A percentile compares a stretch with the other conserved stretches of the same genome.
These are phyloP conservation scores for Nasonovia ribisnigri DNA, from an alignment of 2,888 invertebrate species.

Conservation along the genomic window DNA sequence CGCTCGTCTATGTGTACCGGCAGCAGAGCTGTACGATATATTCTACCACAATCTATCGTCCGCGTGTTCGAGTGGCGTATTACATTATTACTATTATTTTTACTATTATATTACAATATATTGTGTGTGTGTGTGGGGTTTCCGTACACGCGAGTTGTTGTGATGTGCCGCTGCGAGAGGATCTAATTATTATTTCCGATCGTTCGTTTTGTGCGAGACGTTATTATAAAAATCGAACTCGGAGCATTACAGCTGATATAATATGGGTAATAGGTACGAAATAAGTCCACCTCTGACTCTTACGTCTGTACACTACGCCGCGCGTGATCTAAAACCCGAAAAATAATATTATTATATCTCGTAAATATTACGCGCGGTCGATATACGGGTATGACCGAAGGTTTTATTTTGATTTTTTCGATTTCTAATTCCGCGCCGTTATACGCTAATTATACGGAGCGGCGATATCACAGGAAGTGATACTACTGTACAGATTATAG, in stretches of 20 bases:
- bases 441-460: constrained; percentile 6
- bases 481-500: neutral
- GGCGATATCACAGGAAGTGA: constrained; percentile 7
- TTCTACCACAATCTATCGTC: neutral
- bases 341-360: neutral
- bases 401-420: neutral
- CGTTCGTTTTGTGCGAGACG: neutral
- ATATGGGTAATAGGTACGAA: neutral
- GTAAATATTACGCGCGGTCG: neutral
- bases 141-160: neutral
- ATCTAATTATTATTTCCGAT: constrained; percentile 23
- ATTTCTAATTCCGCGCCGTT: neutral
- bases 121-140: too few relatives aligned
- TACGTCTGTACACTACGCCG: too few relatives aligned
- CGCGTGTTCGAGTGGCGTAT: constrained; percentile 5
- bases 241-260: neutral
- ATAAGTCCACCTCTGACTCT: too few relatives aligned
- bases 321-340: neutral
- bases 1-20: neutral
- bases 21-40: neutral
- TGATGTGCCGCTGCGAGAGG: neutral
- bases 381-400: too few relatives aligned
- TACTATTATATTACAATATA: too few relatives aligned
- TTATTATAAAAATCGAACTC: constrained; percentile 20
- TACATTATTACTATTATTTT: neutral